phyloP scores from a whole-genome alignment of 2,113 vertebrate species.

The Campylomormyrus numenius region DNA sequence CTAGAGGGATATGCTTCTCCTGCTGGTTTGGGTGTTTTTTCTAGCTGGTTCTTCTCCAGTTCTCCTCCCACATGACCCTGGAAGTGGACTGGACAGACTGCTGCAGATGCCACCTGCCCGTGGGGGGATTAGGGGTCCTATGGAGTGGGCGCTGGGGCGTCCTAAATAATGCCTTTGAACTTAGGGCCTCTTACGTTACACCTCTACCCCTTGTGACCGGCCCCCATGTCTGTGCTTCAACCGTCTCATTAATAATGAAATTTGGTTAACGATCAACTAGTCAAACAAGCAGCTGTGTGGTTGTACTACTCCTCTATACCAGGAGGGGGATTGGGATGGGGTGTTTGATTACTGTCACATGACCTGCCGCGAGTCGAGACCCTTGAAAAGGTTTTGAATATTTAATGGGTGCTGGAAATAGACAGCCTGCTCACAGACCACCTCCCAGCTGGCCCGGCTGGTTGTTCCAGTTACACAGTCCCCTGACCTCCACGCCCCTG shows the following conservation, averaged over 20 bases:
- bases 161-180: neutral
- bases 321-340: neutral
- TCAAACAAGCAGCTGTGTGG: conserved; percentile 5
- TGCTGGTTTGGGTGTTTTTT: neutral
- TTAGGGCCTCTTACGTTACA: neutral
- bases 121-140: neutral
- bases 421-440: neutral
- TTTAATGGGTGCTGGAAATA: conserved; percentile 17
- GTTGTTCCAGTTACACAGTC: neutral
- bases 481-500: neutral
- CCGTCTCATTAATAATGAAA: conserved; percentile 1
- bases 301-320: neutral
- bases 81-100: neutral
- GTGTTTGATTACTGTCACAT: conserved; percentile 12
- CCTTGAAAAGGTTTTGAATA: conserved; percentile 10
- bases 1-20: neutral
- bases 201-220: neutral
- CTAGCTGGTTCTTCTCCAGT: neutral
- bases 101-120: neutral
- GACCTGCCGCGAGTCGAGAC: neutral
- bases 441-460: neutral
- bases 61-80: neutral
- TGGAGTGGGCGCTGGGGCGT: neutral
- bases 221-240: neutral
- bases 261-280: conserved; percentile 14